These are phyloP conservation scores for Halcyon malimbica DNA, from an alignment of 2,113 vertebrate genomes.

Conservation along the genomic window DNA sequence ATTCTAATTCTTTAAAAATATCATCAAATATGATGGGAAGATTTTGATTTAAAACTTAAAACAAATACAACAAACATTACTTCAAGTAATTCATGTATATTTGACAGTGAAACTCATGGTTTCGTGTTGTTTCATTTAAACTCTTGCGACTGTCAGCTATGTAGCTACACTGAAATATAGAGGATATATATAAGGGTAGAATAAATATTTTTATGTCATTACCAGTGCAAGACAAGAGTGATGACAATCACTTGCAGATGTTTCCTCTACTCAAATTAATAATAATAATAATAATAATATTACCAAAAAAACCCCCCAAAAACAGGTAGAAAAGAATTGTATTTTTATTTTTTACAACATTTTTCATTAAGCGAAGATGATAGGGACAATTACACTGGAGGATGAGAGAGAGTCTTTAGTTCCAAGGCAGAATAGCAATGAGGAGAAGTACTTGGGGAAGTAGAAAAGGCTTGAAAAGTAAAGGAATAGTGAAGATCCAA, in stretches of 20 bases:
- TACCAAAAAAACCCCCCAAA: too few species aligned
- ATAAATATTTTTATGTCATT: neutral
- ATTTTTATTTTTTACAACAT: neutral
- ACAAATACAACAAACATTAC: neutral
- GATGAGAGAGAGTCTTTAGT: neutral
- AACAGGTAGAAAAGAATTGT: neutral
- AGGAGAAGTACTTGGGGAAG: neutral
- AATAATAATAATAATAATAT: neutral
- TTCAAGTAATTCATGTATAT: neutral
- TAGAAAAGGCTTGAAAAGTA: neutral
- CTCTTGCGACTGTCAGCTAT: neutral
- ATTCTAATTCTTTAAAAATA: neutral
- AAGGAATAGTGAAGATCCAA: neutral
- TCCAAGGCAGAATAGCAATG: neutral
- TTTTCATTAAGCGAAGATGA: neutral
- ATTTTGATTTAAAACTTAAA: neutral
- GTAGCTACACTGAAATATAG: neutral
- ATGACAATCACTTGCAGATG: neutral
- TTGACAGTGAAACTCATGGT: neutral
- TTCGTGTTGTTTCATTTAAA: neutral
- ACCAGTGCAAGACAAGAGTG: neutral
- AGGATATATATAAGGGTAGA: neutral
- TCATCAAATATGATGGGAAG: neutral
- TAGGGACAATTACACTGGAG: neutral
- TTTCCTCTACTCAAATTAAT: neutral